Evolutionary conservation across 2,113 vertebrate genomes (phyloP).

Genomic region (Cryptoleucopteryx plumbea): DNA sequence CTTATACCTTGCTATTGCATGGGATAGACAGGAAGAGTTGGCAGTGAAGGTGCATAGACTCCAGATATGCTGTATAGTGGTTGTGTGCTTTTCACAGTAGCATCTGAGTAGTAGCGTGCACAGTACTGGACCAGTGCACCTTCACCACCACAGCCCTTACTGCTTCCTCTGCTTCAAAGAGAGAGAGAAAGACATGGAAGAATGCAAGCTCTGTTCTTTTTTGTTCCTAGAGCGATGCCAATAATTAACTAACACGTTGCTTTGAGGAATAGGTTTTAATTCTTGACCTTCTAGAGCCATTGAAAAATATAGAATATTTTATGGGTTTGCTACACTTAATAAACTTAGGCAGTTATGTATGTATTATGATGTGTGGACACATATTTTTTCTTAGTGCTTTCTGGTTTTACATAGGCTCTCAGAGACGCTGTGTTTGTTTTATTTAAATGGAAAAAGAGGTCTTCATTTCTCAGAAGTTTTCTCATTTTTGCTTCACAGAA

Average conservation of each 20-base stretch:
- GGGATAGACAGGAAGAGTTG: not conserved
- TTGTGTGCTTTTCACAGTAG: not conserved
- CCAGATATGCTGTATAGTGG: not conserved
- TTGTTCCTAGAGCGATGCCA: not conserved
- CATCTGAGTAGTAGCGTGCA: not conserved
- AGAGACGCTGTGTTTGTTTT: not conserved
- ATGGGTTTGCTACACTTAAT: not conserved
- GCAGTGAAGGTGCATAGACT: not conserved
- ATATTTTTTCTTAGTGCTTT: not conserved
- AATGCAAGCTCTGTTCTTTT: not conserved
- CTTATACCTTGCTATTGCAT: not conserved
- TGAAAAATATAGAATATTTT: not conserved
- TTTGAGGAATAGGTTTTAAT: not conserved
- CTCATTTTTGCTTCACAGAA: conserved; percentile 35
- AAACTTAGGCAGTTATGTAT: not conserved
- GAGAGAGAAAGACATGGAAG: not conserved
- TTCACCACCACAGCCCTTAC: not conserved
- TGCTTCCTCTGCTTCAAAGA: not conserved
- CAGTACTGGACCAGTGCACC: not conserved
- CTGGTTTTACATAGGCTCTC: not conserved
- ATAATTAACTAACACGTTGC: not conserved
- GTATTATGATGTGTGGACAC: not conserved
- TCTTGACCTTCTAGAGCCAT: not conserved
- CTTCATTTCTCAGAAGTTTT: not conserved
- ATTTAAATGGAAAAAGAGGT: not conserved